Base-by-base conservation (phyloP, 2,888 invertebrate species). In the Hypena proboscidalis region DNA sequence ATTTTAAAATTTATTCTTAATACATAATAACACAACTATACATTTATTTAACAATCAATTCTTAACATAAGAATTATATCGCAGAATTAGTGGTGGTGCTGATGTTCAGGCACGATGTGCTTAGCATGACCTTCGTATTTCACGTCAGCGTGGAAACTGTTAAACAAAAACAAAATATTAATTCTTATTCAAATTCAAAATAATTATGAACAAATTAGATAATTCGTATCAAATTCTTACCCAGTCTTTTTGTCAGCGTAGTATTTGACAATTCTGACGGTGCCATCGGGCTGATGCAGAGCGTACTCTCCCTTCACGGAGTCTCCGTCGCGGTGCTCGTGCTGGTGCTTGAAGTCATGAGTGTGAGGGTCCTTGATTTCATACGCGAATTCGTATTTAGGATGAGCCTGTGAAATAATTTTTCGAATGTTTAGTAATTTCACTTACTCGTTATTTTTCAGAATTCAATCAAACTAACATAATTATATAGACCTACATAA, bases 271-370 rank as follows among this genome's bases (percentile, higher is more conserved):
- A 66, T 42, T 33, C 75, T 49, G 58, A 87, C 57, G 57, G 88
- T 83, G 35, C 90, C 87, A 41, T 83, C 83, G 25, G 90, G 77
- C 53, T 58, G 36, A 56, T 89, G 84, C 31, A 91, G 74, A 34
- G 82, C 84, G 72, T 93, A 93, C 61, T 89, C 36, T 25, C 93
- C 93, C 67, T 92, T 89, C 41, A 93, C 93, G 23, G 84, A 90
- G 62, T 93, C 90, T 3, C 93, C 93, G 75, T 91, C 90, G 43
- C 88, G 83, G 53, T 80, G 74, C 72, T 92, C 92, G 29, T 83
- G 76, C 60, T 92, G 92, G 54, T 82, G 83, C 74, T 92, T 92
- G 67, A 88, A 82, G 78, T 92, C 92, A 3, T 91, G 92, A 36
- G 92, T 90, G 63, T 92, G 91, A 2, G 80, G 82, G 55, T 92